Conservation (phyloP, 1,140 invertebrate genomes). For the Zaprionus nigranus region DNA sequence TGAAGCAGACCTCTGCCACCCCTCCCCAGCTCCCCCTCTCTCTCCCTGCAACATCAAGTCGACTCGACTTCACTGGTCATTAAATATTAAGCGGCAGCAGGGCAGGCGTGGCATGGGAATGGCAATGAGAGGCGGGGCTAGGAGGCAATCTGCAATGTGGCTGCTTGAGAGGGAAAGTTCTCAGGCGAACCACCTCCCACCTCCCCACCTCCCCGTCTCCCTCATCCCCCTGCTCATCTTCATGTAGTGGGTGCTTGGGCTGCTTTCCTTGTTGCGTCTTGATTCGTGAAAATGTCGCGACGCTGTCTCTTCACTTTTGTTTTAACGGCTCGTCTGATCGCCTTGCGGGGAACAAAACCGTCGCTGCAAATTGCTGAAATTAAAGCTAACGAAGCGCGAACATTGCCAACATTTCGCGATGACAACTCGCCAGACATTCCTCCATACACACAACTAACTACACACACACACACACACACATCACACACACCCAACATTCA, state of each 20-base stretch:
- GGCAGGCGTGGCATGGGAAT: not conserved
- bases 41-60: conserved; percentile 4
- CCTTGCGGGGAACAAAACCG: conserved; percentile 42
- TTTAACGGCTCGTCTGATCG: conserved; percentile 45
- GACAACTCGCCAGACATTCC: conserved; percentile 46
- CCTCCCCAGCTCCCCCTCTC: not conserved
- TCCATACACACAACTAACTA: conserved; percentile 27
- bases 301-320: conserved; percentile 49
- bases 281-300: conserved; percentile 66
- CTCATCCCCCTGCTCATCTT: not conserved
- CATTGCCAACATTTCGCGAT: conserved; percentile 56
- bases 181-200: not conserved
- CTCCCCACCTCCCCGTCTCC: too few relatives aligned
- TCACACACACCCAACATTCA: not conserved
- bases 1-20: not conserved
- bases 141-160: conserved; percentile 13
- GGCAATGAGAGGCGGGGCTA: not conserved
- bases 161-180: conserved; percentile 56
- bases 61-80: conserved; percentile 57
- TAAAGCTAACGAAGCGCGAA: conserved; percentile 74
- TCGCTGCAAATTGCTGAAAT: conserved; percentile 67
- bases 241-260: not conserved
- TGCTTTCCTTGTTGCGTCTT: conserved; percentile 36
- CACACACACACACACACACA: not conserved
- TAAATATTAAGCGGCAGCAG: conserved; percentile 60